Conservation (phyloP, 2,113 vertebrate genomes). For the Penelope pileata region DNA sequence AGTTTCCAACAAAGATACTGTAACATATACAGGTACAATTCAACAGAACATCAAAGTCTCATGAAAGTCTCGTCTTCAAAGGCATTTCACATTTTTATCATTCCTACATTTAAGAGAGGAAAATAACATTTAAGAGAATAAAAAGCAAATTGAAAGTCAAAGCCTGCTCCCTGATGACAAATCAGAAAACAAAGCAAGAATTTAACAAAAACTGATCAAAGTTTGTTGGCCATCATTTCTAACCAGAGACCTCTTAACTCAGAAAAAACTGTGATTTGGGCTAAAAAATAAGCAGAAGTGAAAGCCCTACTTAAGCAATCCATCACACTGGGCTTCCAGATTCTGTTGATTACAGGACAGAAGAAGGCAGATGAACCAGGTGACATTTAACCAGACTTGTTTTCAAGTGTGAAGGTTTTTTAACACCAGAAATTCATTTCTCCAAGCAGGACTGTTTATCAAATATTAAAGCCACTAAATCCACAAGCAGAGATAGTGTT, state of each 20-base stretch:
- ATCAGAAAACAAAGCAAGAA: background rate
- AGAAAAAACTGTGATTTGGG: background rate
- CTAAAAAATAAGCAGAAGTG: background rate
- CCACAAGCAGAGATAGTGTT: background rate
- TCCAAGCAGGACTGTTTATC: background rate
- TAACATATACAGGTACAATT: background rate
- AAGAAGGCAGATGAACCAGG: background rate
- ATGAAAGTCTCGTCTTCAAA: slow-evolving; percentile 6
- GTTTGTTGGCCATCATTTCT: background rate
- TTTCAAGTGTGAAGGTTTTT: background rate
- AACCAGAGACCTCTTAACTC: background rate
- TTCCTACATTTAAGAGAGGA: background rate
- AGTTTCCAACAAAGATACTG: background rate
- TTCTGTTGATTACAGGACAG: background rate
- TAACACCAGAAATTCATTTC: background rate
- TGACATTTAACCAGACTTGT: background rate
- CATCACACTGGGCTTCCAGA: background rate
- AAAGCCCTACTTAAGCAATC: background rate
- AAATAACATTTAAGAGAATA: background rate
- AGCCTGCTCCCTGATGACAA: background rate
- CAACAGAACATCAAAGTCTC: background rate
- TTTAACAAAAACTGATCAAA: background rate
- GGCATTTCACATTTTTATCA: background rate
- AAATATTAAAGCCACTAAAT: background rate
- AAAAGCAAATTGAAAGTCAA: slow-evolving; percentile 32